Base-by-base conservation (phyloP, 2,888 invertebrate genomes). In the Cistogaster globosa region DNA sequence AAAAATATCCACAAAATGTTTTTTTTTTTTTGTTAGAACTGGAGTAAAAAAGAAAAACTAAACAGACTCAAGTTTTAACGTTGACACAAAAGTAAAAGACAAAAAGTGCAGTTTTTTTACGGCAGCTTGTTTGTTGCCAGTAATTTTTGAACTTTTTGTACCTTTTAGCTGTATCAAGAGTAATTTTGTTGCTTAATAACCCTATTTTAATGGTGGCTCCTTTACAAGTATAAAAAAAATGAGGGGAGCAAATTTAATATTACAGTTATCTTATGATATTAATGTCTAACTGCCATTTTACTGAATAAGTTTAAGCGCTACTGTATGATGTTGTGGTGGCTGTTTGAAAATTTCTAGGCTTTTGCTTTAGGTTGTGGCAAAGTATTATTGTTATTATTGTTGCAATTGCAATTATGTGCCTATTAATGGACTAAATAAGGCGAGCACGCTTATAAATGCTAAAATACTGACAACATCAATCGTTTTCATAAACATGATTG, bases 201-300 rank as follows among this genome's bases (percentile, higher is more conserved):
- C 67, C 81, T 77, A 65, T 69, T 78, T 62, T 65, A 71, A 79
- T 53, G 69, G 67, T 53, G 42, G 55, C 71, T 67, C 69, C 22
- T 20, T 45, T 48, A 42, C 18, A 53, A n/a, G n/a, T n/a, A n/a
- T n/a, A n/a, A n/a, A 0, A 51, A n/a, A 72, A 51, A n/a, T 65
- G 58, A 45, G 53, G 53, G 67, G 65, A 77, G 65, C 67, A 74
- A 53, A 82, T 82, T 71, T 32, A 83, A 77, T 83, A 77, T 82
- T 75, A 79, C 82, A 55, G 85, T 79, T 85, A 85, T 85, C 82
- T 85, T 55, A 89, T 89, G 89, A 88, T 87, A 90, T 90, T 90
- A 89, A 89, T 88, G 90, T 88, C 88, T 90, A 89, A 88, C 88
- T 87, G 88, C 88, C 89, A 89, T 89, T 90, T 89, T 72, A 80